Evolutionary conservation across 2,888 invertebrate species (phyloP), one percentile per base, ranked within the genome.

Genomic region (Caenorhabditis plicata): DNA sequence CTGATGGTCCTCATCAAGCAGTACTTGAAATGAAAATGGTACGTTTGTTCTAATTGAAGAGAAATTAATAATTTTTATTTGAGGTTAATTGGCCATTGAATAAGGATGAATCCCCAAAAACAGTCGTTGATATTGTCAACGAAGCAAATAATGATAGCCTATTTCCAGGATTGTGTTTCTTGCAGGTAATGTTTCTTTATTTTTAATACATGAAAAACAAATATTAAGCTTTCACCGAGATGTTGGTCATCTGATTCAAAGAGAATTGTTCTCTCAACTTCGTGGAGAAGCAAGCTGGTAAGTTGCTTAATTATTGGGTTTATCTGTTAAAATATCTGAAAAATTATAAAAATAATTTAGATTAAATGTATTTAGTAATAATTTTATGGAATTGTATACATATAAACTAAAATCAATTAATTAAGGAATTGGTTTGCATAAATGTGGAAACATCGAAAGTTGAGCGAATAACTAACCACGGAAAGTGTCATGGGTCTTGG

Each of bases 1-100:
- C 76, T n/a, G 71, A 62, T 29, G 77, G 77, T 26, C 75, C 79
- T 1, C 79, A 79, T 56, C 46, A 64, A 22, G 70, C 74, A 0
- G 44, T 53, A n/a, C 46, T 71, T 25, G 68, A 68, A 39, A 38
- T 77, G 49, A 62, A 72, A 2, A 38, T n/a, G n/a, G n/a, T n/a
- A n/a, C n/a, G n/a, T n/a, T n/a, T n/a, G n/a, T n/a, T n/a, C n/a
- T n/a, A n/a, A n/a, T n/a, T n/a, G n/a, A n/a, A n/a, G n/a, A n/a
- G n/a, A n/a, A n/a, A n/a, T n/a, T n/a, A n/a, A n/a, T n/a, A n/a
- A n/a, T n/a, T n/a, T n/a, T n/a, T n/a, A n/a, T n/a, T n/a, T n/a
- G n/a, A 42, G 17, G 38, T 71, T 2, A 40, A 65, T 3, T 76
- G 76, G 74, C 61, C 64, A 7, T 51, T 61, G 31, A 50, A 62